Base-by-base conservation (phyloP, 2,113 vertebrate genomes). In the Equus przewalskii region DNA sequence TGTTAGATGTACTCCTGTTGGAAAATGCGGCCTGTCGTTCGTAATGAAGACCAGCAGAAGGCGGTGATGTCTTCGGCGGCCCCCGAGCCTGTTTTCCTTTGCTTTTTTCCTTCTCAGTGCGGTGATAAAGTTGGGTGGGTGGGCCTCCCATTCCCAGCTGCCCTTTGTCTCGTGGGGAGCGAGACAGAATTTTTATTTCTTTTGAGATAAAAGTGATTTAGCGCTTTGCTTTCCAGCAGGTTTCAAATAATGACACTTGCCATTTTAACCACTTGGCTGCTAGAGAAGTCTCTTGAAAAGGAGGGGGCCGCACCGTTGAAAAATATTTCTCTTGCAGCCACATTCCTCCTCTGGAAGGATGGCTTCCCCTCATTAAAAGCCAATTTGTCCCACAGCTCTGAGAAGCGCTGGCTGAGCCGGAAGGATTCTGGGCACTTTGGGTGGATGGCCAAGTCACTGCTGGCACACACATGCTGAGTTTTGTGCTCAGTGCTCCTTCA, bases 341-440 rank as follows among this genome's bases (percentile, higher is more conserved):
- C 86, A 7, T 94, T 95, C 92, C 89, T 95, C 82, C 96, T 91
- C 65, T 83, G 97, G 97, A 92, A 97, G 90, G 97, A 89, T 0
- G 5, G 80, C 97, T 98, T 98, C 97, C 89, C 44, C 93, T 97
- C 83, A 58, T 98, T 98, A 96, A 93, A 97, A 97, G 96, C 96
- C 93, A 81, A 49, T 96, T 83, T 79, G 97, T 89, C 98, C 19
- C 54, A 87, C 83, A 97, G 95, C 91, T 86, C 5, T 94, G 94
- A 26, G 85, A 72, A 3, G 97, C 75, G 36, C 51, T 89, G 96
- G 97, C 97, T 98, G 30, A 6, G 95, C 98, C 85, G 83, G 81
- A 14, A 96, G 95, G 86, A 97, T 73, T 64, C 96, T 14, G 95
- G 97, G 94, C 0, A 2, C 65, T 10, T 10, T 14, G 33, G 94